Percentiles rank a stretch among this genome's conserved stretches.
Evolutionary conservation across 2,797 vertebrate species (phyloP).

Genomic region (Poeciliopsis presidionis): DNA sequence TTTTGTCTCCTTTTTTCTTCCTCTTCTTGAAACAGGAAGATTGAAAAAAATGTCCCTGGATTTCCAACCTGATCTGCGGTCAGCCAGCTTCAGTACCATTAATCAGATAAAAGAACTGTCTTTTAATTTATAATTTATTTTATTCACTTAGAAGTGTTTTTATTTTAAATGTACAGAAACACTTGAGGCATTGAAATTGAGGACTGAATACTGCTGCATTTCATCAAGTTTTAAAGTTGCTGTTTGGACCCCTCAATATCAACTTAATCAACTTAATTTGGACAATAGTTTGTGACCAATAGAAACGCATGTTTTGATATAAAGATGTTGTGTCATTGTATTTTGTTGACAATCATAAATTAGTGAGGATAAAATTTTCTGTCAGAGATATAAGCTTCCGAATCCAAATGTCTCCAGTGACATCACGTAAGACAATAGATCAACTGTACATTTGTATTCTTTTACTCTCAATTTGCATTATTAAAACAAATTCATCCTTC

Average conservation of each 20-base stretch:
- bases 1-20: neutral
- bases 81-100: neutral
- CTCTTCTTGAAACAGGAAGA: slow-evolving; percentile 16
- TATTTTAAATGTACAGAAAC: neutral
- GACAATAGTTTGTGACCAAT: neutral
- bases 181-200: neutral
- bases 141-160: neutral
- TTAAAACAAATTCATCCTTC: neutral
- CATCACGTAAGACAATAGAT: neutral
- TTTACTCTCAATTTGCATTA: neutral
- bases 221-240: neutral
- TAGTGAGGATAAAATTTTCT: neutral
- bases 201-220: neutral
- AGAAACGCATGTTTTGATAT: neutral
- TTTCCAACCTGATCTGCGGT: slow-evolving; percentile 27
- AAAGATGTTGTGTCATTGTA: neutral
- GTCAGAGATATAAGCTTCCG: neutral
- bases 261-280: neutral
- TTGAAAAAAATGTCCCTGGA: slow-evolving; percentile 21
- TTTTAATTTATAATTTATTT: too few species aligned
- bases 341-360: neutral
- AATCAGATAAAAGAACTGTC: neutral
- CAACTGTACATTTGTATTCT: neutral
- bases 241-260: neutral
- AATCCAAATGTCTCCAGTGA: neutral